Percentiles rank a stretch among this genome's conserved stretches.
Evolutionary conservation across 2,888 invertebrate species (phyloP).

Genomic region (Eristalinus sepulchralis): DNA sequence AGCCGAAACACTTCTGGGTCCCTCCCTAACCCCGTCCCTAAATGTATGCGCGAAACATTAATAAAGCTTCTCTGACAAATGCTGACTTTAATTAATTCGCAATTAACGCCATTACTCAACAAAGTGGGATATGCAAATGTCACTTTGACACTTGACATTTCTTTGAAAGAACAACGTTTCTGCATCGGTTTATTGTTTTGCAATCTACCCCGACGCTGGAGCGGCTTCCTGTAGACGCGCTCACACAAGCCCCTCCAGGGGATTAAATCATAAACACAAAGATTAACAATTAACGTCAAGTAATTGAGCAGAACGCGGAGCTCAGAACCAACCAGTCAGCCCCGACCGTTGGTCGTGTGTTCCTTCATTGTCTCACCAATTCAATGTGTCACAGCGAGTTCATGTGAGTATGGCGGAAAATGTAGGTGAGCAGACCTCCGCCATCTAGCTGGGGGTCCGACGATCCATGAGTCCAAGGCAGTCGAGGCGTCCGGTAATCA

Average conservation of each 20-base stretch:
- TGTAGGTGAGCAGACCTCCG: slow-evolving; percentile 60
- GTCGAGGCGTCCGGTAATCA: slow-evolving; percentile 15
- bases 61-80: neutral
- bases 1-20: neutral
- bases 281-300: slow-evolving; percentile 48
- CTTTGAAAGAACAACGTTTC: neutral
- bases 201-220: neutral
- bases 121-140: neutral
- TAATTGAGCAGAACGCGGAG: slow-evolving; percentile 40
- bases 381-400: slow-evolving; percentile 53
- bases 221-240: neutral
- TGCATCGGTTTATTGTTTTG: neutral
- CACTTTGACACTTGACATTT: neutral
- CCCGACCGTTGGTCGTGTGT: slow-evolving; percentile 13
- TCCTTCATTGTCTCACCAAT: neutral
- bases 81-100: slow-evolving; percentile 29
- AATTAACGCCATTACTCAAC: neutral
- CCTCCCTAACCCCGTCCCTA: neutral
- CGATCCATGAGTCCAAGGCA: slow-evolving; percentile 45
- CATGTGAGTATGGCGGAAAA: slow-evolving; percentile 26
- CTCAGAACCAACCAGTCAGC: neutral
- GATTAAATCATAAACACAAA: slow-evolving; percentile 45
- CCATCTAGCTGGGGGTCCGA: slow-evolving; percentile 20
- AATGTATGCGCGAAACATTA: neutral
- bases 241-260: neutral